Evolutionary conservation across 2,797 vertebrate species (phyloP), one percentile per base, ranked within the genome.

Genomic region (Avahi laniger): DNA sequence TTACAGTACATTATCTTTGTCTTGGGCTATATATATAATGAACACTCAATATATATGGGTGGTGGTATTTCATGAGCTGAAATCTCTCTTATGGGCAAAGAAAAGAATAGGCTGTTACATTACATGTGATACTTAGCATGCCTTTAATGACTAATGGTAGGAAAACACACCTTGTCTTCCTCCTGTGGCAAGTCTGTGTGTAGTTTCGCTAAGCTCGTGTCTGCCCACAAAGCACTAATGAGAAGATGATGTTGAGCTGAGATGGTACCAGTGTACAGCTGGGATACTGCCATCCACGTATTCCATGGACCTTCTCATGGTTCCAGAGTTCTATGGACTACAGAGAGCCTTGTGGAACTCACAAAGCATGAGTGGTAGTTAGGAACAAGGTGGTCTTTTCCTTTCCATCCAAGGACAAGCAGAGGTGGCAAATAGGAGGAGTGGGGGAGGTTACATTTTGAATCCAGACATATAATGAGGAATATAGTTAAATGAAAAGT

Each of bases 1-100:
- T 86, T 83, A 72, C 43, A 94, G 73, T 83, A 67, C 67, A 84
- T 91, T 95, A 80, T 89, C 80, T 92, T 92, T 63, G 48, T 86
- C 50, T 79, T 57, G 59, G 79, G 59, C 46, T 91, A 18, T 69
- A 33, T 81, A 63, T 61, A 30, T 54, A 91, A 63, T 33, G 54
- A 82, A 61, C 73, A 52, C 30, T 95, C 65, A 81, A 2, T 93
- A 48, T 89, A 12, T 95, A 72, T 73, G 76, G 89, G 81, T 96
- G 88, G 35, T 78, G 70, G 8, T 73, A 63, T 70, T 93, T 92
- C 73, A 54, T 75, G 46, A 76, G 69, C 65, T 48, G 70, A 67
- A 54, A 41, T 87, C 59, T 52, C 14, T 81, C 59, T 67, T 67
- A 0, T 1, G 59, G 33, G n/a, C 54, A 59, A 82, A 75, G 75